Evolutionary conservation across 2,113 vertebrate genomes (phyloP).

Genomic region (Ictalurus punctatus): DNA sequence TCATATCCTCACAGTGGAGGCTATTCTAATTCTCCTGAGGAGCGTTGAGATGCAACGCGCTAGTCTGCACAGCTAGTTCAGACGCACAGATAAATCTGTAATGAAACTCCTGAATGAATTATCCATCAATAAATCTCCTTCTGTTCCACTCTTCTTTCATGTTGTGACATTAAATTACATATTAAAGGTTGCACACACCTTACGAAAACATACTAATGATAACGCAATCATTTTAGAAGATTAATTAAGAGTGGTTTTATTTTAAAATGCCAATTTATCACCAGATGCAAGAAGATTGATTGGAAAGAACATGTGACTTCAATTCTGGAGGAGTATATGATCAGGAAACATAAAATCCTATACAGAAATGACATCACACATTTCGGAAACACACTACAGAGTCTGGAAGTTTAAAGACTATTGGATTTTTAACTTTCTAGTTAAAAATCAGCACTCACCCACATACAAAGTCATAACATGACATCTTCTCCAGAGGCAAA

Average conservation of each 20-base stretch:
- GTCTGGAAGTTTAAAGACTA: no score
- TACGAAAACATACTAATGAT: conserved; percentile 16
- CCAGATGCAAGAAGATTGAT: neutral
- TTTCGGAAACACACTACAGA: neutral
- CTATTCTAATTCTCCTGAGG: neutral
- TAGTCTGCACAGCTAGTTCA: neutral
- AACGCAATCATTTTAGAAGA: conserved; percentile 39
- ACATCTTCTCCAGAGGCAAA: neutral
- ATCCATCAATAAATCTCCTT: neutral
- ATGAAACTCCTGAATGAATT: neutral
- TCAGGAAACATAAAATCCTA: neutral
- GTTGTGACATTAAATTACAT: conserved; percentile 5
- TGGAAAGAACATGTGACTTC: neutral
- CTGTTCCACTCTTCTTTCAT: conserved; percentile 11
- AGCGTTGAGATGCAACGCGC: neutral
- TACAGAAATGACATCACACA: neutral
- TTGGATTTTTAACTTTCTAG: neutral
- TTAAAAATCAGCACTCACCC: neutral
- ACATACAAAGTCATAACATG: neutral
- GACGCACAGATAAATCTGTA: conserved; percentile 1
- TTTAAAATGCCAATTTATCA: neutral
- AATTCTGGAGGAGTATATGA: neutral
- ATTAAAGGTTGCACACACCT: neutral
- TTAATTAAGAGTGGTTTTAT: conserved; percentile 54
- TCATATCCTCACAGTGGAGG: neutral